Percentiles rank a stretch among this genome's conserved stretches.
phyloP scores from a whole-genome alignment of 1,140 invertebrate species.

The Papilio polytes region DNA sequence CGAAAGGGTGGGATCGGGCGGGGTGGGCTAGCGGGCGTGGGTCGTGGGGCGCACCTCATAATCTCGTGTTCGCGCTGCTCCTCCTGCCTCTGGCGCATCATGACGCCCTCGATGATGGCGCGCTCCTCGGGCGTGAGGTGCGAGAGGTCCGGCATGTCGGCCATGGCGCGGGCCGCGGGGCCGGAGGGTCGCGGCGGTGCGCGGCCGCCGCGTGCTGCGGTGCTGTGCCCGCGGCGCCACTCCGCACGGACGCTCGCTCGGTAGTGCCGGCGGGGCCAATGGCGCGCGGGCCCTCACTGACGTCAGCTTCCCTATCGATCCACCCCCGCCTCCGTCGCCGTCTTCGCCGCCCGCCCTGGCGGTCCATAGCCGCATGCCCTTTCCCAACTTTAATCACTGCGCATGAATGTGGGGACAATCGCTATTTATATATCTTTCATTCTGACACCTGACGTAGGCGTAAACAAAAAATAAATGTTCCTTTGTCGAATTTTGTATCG shows the following conservation, averaged over 20 bases:
- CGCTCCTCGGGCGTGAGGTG: slow-evolving; percentile 99
- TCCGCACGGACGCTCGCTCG: slow-evolving; percentile 77
- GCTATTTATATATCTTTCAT: slow-evolving; percentile 41
- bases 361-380: slow-evolving; percentile 57
- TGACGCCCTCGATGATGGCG: slow-evolving; percentile 98
- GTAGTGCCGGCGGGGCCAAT: slow-evolving; percentile 79
- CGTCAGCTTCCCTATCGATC: slow-evolving; percentile 78
- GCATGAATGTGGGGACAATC: slow-evolving; percentile 48
- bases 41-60: slow-evolving; percentile 90
- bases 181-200: slow-evolving; percentile 55
- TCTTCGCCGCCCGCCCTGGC: slow-evolving; percentile 48
- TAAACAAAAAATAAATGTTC: slow-evolving; percentile 9
- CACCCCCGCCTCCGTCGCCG: slow-evolving; percentile 6
- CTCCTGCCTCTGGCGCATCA: slow-evolving; percentile 98
- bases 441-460: slow-evolving; percentile 20
- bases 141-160: slow-evolving; percentile 97
- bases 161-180: slow-evolving; percentile 85
- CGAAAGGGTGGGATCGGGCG: slow-evolving; percentile 41
- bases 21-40: slow-evolving; percentile 49
- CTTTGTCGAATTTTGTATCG: background rate
- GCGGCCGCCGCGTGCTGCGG: slow-evolving; percentile 79
- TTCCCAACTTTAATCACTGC: slow-evolving; percentile 62
- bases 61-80: slow-evolving; percentile 97
- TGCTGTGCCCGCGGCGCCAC: slow-evolving; percentile 78
- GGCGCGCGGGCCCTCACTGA: slow-evolving; percentile 74